These are phyloP conservation scores for Pomacea canaliculata DNA, from an alignment of 2,888 invertebrate genomes.

Conservation along the genomic window DNA sequence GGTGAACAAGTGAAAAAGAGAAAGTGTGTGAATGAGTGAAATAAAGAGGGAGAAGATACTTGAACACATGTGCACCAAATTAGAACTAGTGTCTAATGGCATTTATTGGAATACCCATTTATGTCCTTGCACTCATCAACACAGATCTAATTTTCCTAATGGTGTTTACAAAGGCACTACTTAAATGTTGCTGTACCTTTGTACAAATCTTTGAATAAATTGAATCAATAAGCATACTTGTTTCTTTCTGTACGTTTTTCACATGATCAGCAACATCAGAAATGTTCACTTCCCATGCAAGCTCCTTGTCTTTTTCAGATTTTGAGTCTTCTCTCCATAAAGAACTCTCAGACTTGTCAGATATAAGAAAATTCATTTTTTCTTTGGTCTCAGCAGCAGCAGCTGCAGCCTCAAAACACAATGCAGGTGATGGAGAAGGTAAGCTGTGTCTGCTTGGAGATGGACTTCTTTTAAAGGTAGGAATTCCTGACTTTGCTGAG, in stretches of 20 bases:
- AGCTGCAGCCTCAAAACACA: neutral
- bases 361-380: neutral
- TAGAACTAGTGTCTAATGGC: too few relatives aligned
- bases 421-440: conserved; percentile 1
- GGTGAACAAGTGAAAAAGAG: too few relatives aligned
- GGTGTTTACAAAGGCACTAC: too few relatives aligned
- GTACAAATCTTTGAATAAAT: too few relatives aligned
- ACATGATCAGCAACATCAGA: conserved; percentile 34
- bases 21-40: too few relatives aligned
- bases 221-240: conserved; percentile 29
- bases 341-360: neutral
- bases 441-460: conserved; percentile 1
- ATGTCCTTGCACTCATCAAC: too few relatives aligned
- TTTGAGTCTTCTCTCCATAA: neutral
- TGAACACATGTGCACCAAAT: too few relatives aligned
- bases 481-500: conserved; percentile 9
- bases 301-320: conserved; percentile 20
- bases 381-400: neutral
- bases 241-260: conserved; percentile 32
- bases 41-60: too few relatives aligned
- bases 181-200: too few relatives aligned
- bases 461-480: conserved; percentile 10
- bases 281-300: conserved; percentile 42
- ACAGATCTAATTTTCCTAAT: too few relatives aligned
- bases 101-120: too few relatives aligned